Evolutionary conservation across 1,140 invertebrate genomes (phyloP), one percentile per base, ranked within the genome.

Genomic region (Hylyphantes graminicola): DNA sequence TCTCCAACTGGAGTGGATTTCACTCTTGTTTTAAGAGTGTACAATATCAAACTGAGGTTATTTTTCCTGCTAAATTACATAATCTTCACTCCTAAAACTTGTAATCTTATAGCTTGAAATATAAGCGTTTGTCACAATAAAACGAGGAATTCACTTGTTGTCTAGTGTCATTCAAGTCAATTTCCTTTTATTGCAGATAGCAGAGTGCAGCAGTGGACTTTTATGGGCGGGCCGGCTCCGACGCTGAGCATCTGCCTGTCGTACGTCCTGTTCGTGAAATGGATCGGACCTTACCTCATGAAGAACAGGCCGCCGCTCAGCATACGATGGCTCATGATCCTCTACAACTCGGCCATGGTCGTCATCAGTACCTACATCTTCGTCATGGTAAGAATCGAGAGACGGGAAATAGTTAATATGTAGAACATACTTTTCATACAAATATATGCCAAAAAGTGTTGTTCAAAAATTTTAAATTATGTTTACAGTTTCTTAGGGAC

Each of bases 161-260:
- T 48, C 48, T 0, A 21, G 35, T 48, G 7, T 48, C 50, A 50
- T 15, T 10, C 7, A 13, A 68, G 15, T 72, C 15, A 72, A 7
- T 6, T 15, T 19, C 12, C n/a, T 50, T 89, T 88, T 85, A 87
- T 92, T 89, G 86, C 91, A 96, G 96, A 98, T 93, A 93, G 94
- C 35, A 92, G 97, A 86, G 95, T 98, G 50, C 94, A 93, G 86
- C 93, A 94, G 88, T 98, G 96, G 95, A 90, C 93, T n/a, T 93
- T 98, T 91, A 96, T 98, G 94, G 93, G 93, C 77, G 95, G 95
- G 85, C 96, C 96, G 19, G 91, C 94, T 87, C 96, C 96, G 15
- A 98, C 96, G 3, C 88, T 97, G 50, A 90, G 91, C 19, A 93
- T 96, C 86, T 97, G 95, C 90, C 85, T 86, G 19, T 74, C 85